Percentiles rank a stretch among this genome's conserved stretches.
Evolutionary conservation across 2,113 vertebrate genomes (phyloP).

Genomic region (Columba livia): DNA sequence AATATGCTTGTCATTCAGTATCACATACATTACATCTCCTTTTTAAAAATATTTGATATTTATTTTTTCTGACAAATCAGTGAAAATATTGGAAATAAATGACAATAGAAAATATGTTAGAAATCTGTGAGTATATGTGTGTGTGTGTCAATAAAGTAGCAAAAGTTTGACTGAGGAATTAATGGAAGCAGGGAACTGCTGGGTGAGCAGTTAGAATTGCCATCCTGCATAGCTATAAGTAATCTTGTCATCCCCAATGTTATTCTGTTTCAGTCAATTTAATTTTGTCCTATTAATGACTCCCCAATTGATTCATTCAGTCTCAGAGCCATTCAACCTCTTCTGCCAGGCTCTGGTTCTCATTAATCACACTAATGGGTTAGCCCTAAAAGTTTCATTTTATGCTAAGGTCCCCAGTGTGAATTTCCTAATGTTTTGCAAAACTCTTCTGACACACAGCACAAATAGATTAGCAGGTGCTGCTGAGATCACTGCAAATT

Average conservation of each 20-base stretch:
- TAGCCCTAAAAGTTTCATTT: conserved; percentile 21
- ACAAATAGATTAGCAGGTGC: neutral
- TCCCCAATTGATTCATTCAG: neutral
- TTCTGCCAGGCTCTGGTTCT: neutral
- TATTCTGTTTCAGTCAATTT: conserved; percentile 40
- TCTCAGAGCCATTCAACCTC: neutral
- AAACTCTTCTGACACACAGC: neutral
- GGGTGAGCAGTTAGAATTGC: neutral
- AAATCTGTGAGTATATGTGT: neutral
- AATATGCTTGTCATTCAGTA: neutral
- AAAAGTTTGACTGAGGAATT: neutral
- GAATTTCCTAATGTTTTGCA: neutral
- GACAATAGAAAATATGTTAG: neutral
- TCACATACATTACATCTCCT: neutral
- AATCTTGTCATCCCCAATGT: conserved; percentile 33
- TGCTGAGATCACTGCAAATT: neutral
- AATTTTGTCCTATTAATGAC: conserved; percentile 23
- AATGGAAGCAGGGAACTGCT: neutral
- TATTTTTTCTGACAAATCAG: neutral
- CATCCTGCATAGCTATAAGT: neutral
- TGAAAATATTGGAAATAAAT: neutral
- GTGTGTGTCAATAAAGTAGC: neutral
- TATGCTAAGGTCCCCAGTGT: neutral
- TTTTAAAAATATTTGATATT: neutral
- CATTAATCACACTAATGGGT: conserved; percentile 44